A percentile compares a stretch with the other conserved stretches of the same genome.
Evolutionary conservation across 2,888 invertebrate species (phyloP).

Genomic region (Endotricha flammealis): DNA sequence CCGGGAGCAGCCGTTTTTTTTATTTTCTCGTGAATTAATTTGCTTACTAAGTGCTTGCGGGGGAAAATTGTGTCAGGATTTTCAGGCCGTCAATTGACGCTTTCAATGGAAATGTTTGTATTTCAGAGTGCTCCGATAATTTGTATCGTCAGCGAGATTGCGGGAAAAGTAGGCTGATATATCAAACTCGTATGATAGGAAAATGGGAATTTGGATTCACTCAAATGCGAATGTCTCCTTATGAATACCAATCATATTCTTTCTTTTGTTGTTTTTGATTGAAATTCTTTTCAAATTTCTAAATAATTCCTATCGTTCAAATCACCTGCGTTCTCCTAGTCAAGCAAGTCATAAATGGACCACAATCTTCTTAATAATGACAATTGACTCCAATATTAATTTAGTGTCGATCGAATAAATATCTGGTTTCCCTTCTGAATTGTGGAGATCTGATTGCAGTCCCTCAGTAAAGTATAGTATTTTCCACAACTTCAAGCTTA

Average conservation of each 20-base stretch:
- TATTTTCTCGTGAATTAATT: conserved; percentile 61
- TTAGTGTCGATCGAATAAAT: too few species aligned
- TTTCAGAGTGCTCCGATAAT: conserved; percentile 36
- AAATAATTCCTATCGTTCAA: too few species aligned
- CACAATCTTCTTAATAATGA: too few species aligned
- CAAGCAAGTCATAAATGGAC: too few species aligned
- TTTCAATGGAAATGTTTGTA: conserved; percentile 45
- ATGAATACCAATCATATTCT: background rate
- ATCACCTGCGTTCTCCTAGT: too few species aligned
- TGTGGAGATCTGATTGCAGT: too few species aligned
- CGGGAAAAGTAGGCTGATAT: conserved; percentile 21
- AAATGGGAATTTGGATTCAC: conserved; percentile 1
- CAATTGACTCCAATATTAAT: too few species aligned
- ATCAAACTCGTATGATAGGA: conserved; percentile 20
- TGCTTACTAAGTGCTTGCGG: conserved; percentile 53
- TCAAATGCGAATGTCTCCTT: background rate
- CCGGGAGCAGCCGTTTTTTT: conserved; percentile 40
- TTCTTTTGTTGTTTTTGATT: background rate
- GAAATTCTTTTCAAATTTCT: too few species aligned
- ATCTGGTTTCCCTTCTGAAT: too few species aligned
- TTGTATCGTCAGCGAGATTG: conserved; percentile 29
- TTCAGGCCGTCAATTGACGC: conserved; percentile 42
- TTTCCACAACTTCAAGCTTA: too few species aligned
- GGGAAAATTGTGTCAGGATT: conserved; percentile 44
- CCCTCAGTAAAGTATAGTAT: too few species aligned